phyloP scores from a whole-genome alignment of 2,113 vertebrate species.

The Arvicanthis niloticus region DNA sequence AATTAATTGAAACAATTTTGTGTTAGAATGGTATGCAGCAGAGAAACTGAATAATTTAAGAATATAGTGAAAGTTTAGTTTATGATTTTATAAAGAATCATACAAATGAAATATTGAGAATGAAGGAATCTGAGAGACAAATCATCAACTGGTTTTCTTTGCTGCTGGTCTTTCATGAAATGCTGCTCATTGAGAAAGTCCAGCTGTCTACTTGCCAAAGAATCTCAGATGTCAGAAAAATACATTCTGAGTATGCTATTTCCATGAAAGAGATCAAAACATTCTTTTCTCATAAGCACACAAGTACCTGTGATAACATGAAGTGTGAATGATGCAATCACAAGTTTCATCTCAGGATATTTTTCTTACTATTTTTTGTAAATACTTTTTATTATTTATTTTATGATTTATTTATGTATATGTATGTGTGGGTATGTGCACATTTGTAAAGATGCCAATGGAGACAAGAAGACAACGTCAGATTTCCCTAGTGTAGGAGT shows the following conservation, averaged over 20 bases:
- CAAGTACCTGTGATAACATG: background rate
- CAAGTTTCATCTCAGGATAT: constrained; percentile 24
- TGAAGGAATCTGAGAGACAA: background rate
- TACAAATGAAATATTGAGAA: constrained; percentile 49
- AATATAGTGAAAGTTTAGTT: constrained; percentile 33
- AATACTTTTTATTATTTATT: background rate
- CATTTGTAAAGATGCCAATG: background rate
- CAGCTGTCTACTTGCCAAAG: constrained; percentile 32
- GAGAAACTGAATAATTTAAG: constrained; percentile 45
- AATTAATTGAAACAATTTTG: background rate
- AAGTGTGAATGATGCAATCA: background rate
- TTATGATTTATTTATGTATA: background rate
- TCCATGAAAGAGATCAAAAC: constrained; percentile 26
- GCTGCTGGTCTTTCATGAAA: background rate
- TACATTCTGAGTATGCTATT: background rate
- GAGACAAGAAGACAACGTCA: background rate
- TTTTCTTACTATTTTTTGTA: background rate
- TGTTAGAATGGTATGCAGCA: constrained; percentile 5
- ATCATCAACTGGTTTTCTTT: constrained; percentile 13
- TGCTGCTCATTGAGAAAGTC: constrained; percentile 32
- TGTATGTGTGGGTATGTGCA: background rate
- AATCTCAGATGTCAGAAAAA: constrained; percentile 7
- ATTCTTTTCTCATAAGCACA: background rate
- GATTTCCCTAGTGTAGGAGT: background rate
- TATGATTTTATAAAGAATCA: constrained; percentile 31